Conservation (phyloP, 1,140 invertebrate genomes). For the Archivesica marissinica region DNA sequence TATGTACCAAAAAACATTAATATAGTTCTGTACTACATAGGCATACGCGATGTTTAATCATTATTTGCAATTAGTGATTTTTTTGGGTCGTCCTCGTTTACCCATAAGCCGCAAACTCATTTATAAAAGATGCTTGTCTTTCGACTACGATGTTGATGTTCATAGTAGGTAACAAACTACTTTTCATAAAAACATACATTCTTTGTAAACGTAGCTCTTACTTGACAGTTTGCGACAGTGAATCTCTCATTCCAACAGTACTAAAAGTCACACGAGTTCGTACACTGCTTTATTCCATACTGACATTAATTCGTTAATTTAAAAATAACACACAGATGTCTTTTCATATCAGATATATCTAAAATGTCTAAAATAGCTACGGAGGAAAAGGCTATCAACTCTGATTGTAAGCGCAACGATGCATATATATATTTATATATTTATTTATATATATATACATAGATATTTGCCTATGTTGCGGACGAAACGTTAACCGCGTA, state of each 20-base stretch:
- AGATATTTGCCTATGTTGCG: conserved; percentile 9
- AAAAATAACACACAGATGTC: not conserved
- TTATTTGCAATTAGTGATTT: too few relatives aligned
- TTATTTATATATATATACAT: conserved; percentile 4
- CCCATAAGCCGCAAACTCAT: too few relatives aligned
- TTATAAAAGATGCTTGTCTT: not conserved
- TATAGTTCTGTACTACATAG: too few relatives aligned
- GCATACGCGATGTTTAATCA: too few relatives aligned
- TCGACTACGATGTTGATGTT: not conserved
- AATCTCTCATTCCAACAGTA: not conserved
- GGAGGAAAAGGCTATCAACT: not conserved
- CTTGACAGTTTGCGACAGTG: not conserved
- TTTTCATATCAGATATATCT: conserved; percentile 3
- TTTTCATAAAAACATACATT: conserved; percentile 20
- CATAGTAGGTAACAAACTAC: not conserved
- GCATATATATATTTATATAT: conserved; percentile 15
- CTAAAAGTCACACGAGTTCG: not conserved
- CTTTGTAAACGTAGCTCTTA: conserved; percentile 15
- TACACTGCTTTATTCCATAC: not conserved
- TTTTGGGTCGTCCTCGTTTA: too few relatives aligned
- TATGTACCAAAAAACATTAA: conserved; percentile 7
- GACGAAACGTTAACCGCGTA: too few relatives aligned
- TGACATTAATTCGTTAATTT: conserved; percentile 30
- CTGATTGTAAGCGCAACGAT: not conserved
- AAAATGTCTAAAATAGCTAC: conserved; percentile 22